Evolutionary conservation across 2,888 invertebrate species (phyloP).

Genomic region (Nezara viridula): DNA sequence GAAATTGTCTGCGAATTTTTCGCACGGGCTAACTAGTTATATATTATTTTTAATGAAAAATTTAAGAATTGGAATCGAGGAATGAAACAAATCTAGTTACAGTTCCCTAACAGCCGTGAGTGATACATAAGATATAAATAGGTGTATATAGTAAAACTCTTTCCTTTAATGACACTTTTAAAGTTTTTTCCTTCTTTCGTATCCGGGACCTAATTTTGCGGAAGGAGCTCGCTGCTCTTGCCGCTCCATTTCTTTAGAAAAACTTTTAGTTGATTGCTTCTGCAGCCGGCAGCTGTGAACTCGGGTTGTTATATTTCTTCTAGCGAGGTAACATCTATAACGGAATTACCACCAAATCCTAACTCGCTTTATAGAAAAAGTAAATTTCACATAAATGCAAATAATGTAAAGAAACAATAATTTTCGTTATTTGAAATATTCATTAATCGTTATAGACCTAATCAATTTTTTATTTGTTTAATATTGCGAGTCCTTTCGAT

Average conservation of each 20-base stretch:
- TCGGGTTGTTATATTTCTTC: constrained; percentile 13
- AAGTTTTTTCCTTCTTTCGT: neutral
- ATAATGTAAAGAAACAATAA: neutral
- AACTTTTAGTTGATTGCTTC: constrained; percentile 38
- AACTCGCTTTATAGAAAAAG: neutral
- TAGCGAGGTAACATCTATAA: neutral
- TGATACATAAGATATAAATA: no score
- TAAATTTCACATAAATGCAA: neutral
- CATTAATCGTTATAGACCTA: neutral
- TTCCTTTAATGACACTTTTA: constrained; percentile 1
- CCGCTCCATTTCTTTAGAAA: constrained; percentile 37
- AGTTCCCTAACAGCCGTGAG: no score
- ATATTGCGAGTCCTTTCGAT: no score
- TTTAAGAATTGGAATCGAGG: no score
- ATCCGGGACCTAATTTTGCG: neutral
- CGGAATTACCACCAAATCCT: neutral
- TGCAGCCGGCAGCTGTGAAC: constrained; percentile 6
- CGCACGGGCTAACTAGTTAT: no score
- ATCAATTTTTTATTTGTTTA: neutral
- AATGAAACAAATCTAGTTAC: no score
- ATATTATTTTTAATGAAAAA: no score
- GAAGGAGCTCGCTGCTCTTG: neutral
- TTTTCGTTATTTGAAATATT: neutral
- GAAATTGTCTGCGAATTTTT: no score
- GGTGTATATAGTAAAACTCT: neutral